Evolutionary conservation across 1,140 invertebrate genomes (phyloP).

Genomic region (Lepidurus arcticus): DNA sequence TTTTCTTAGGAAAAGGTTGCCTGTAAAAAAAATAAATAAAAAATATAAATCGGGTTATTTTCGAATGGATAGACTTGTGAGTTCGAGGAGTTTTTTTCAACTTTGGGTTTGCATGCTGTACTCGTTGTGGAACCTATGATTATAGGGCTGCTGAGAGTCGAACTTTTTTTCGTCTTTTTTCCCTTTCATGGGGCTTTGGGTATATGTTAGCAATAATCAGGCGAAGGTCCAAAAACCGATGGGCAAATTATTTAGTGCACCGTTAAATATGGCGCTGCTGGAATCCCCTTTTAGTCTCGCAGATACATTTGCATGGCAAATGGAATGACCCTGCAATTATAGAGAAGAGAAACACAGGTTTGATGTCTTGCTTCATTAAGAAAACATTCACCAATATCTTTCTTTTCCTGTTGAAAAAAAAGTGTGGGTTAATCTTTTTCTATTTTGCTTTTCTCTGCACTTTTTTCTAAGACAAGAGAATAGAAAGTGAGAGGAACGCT

Average conservation of each 20-base stretch:
- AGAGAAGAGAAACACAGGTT: constrained; percentile 13
- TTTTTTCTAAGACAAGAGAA: too few species aligned
- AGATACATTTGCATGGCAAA: constrained; percentile 16
- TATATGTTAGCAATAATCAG: constrained; percentile 20
- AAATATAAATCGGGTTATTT: not conserved
- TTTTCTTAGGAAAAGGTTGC: constrained; percentile 2
- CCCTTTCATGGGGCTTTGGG: not conserved
- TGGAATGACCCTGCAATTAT: constrained; percentile 19
- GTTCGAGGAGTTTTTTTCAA: not conserved
- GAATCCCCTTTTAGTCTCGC: not conserved
- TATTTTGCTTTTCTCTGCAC: too few species aligned
- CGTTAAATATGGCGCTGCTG: constrained; percentile 11
- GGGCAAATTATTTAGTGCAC: constrained; percentile 21
- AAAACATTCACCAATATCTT: not conserved
- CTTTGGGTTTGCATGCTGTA: not conserved
- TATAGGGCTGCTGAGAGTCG: not conserved
- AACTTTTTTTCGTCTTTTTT: not conserved
- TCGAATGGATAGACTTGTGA: not conserved
- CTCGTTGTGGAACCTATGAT: not conserved
- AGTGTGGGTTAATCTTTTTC: not conserved
- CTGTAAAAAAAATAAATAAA: not conserved
- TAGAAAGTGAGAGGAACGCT: not conserved
- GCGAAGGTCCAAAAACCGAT: constrained; percentile 18
- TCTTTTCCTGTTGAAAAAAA: not conserved
- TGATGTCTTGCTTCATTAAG: constrained; percentile 19